These are phyloP conservation scores for Busseola fusca DNA, from an alignment of 2,888 invertebrate genomes.

Conservation along the genomic window DNA sequence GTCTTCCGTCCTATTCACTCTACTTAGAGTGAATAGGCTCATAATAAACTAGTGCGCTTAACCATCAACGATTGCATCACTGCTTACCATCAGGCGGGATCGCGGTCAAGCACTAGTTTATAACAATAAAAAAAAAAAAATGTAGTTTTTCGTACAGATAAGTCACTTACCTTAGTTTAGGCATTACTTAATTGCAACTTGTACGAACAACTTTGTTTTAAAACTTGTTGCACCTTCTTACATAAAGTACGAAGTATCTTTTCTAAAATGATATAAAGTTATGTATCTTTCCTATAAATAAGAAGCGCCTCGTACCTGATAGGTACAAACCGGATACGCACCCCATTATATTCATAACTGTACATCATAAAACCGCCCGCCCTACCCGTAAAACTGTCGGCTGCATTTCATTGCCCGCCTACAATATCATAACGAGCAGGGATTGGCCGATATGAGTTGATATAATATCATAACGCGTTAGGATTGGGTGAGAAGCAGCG, in stretches of 20 bases:
- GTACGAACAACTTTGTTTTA: not conserved
- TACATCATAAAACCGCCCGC: conserved; percentile 88
- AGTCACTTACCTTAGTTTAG: too few species aligned
- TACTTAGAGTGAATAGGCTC: too few species aligned
- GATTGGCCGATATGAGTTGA: conserved; percentile 88
- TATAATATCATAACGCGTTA: conserved; percentile 90
- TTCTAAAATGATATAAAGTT: not conserved
- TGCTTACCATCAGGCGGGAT: too few species aligned
- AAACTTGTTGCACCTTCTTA: not conserved
- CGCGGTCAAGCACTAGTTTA: too few species aligned
- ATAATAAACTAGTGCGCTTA: too few species aligned
- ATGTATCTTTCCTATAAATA: conserved; percentile 26
- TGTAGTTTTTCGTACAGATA: too few species aligned
- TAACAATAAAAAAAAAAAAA: too few species aligned
- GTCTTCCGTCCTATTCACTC: too few species aligned
- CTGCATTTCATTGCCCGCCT: conserved; percentile 81
- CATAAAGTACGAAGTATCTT: not conserved
- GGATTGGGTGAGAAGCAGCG: conserved; percentile 86
- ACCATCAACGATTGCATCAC: too few species aligned
- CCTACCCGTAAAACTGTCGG: conserved; percentile 80
- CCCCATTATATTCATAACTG: conserved; percentile 86
- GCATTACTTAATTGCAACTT: not conserved
- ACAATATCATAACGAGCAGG: conserved; percentile 88
- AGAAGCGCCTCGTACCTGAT: conserved; percentile 55
- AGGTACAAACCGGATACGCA: conserved; percentile 62